A percentile compares a stretch with the other conserved stretches of the same genome.
Evolutionary conservation across 2,888 invertebrate species (phyloP).

Genomic region (Gerris lacustris): DNA sequence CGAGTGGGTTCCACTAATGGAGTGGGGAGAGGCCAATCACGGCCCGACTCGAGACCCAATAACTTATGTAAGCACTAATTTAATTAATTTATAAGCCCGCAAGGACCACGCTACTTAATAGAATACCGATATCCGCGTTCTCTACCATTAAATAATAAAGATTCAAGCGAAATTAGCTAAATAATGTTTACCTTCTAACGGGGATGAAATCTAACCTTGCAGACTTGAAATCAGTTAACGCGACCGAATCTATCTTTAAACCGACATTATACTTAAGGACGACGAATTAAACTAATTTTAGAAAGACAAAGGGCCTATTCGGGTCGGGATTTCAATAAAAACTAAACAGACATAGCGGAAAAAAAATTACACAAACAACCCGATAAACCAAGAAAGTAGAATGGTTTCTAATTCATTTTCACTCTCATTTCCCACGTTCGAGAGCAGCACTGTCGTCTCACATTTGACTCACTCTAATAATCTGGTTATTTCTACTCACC

Average conservation of each 20-base stretch:
- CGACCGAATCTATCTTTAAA: too few species aligned
- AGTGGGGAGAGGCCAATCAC: conserved; percentile 19
- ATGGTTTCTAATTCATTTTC: neutral
- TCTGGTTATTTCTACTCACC: too few species aligned
- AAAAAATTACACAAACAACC: conserved; percentile 5
- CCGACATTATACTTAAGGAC: too few species aligned
- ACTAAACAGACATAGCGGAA: neutral
- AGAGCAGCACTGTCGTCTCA: neutral
- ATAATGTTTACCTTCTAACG: conserved; percentile 5
- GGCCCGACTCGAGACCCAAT: neutral
- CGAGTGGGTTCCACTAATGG: conserved; percentile 22
- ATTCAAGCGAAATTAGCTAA: too few species aligned
- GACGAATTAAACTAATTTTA: too few species aligned
- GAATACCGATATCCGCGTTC: too few species aligned
- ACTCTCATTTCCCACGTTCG: neutral
- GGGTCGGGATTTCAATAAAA: neutral
- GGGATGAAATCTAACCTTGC: conserved; percentile 9
- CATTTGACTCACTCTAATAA: too few species aligned
- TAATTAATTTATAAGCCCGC: neutral
- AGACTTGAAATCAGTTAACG: too few species aligned
- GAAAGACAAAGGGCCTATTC: too few species aligned
- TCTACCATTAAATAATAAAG: too few species aligned
- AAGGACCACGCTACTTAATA: too few species aligned
- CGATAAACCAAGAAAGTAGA: conserved; percentile 2
- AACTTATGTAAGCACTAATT: neutral